A percentile compares a stretch with the other conserved stretches of the same genome.
These are phyloP conservation scores for Cyrtorhinus lividipennis DNA, from an alignment of 1,140 invertebrate species.

Conservation along the genomic window DNA sequence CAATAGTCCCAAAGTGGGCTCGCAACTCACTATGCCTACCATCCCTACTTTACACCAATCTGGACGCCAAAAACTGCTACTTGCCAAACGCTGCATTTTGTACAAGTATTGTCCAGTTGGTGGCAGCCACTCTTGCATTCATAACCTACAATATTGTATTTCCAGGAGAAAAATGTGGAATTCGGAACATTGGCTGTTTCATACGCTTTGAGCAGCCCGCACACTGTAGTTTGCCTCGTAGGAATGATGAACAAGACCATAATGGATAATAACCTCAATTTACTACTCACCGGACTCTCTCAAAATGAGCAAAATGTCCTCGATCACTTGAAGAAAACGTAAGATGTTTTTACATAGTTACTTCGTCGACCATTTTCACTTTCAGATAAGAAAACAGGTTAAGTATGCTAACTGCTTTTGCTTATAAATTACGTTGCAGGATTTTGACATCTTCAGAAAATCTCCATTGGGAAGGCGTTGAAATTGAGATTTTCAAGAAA, in stretches of 20 bases:
- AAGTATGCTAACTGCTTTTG: too few species aligned
- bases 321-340: constrained; percentile 45
- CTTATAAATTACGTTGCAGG: too few species aligned
- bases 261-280: constrained; percentile 44
- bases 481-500: constrained; percentile 25
- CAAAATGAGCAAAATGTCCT: constrained; percentile 43
- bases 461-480: constrained; percentile 38
- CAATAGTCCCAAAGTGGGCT: too few species aligned
- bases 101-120: too few species aligned
- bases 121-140: too few species aligned
- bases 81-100: too few species aligned
- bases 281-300: constrained; percentile 41
- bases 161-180: constrained; percentile 44
- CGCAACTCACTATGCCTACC: too few species aligned
- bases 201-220: constrained; percentile 40
- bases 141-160: constrained; percentile 8
- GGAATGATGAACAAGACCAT: constrained; percentile 49
- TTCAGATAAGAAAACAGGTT: too few species aligned
- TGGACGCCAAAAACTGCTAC: too few species aligned
- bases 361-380: too few species aligned
- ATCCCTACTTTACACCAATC: too few species aligned
- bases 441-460: constrained; percentile 31
- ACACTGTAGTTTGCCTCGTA: constrained; percentile 45
- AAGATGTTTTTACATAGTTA: too few species aligned
- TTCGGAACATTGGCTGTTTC: constrained; percentile 54